A percentile compares a stretch with the other conserved stretches of the same genome.
These are phyloP conservation scores for Cepaea hortensis DNA, from an alignment of 2,888 invertebrate genomes.

Conservation along the genomic window DNA sequence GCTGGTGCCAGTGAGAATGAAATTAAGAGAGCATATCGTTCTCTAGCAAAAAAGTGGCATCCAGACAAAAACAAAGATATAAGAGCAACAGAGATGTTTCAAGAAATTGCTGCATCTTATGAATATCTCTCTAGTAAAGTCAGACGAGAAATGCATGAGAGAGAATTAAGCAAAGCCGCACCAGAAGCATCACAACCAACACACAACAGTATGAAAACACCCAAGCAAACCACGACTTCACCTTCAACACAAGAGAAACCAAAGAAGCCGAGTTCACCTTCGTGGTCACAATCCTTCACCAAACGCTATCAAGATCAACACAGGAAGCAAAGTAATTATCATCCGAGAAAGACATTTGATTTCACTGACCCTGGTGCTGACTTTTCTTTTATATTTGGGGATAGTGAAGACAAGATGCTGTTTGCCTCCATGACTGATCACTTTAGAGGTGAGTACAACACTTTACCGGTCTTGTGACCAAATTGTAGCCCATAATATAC, in stretches of 20 bases:
- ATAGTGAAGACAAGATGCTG: not conserved
- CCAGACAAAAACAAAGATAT: constrained; percentile 72
- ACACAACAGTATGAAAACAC: constrained; percentile 31
- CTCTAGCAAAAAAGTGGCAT: constrained; percentile 70
- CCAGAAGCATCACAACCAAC: constrained; percentile 6
- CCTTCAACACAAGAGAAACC: not conserved
- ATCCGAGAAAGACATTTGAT: not conserved
- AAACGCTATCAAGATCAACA: not conserved
- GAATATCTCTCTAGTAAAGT: constrained; percentile 67
- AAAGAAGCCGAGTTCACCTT: not conserved
- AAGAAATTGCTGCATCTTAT: constrained; percentile 72
- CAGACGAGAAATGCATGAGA: constrained; percentile 62
- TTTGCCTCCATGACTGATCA: not conserved
- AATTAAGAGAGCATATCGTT: constrained; percentile 71
- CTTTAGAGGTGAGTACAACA: too few species aligned
- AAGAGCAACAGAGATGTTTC: constrained; percentile 73
- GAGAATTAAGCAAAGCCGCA: constrained; percentile 58
- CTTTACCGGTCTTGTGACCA: too few species aligned
- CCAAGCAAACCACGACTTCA: constrained; percentile 26
- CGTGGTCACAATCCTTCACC: not conserved
- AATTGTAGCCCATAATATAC: too few species aligned
- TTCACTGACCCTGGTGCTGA: not conserved
- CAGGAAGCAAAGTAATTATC: not conserved
- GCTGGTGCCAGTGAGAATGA: constrained; percentile 68
- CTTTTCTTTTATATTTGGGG: not conserved